Evolutionary conservation across 2,888 invertebrate genomes (phyloP), one percentile per base, ranked within the genome.

Genomic region (Drosophila melanocephala): DNA sequence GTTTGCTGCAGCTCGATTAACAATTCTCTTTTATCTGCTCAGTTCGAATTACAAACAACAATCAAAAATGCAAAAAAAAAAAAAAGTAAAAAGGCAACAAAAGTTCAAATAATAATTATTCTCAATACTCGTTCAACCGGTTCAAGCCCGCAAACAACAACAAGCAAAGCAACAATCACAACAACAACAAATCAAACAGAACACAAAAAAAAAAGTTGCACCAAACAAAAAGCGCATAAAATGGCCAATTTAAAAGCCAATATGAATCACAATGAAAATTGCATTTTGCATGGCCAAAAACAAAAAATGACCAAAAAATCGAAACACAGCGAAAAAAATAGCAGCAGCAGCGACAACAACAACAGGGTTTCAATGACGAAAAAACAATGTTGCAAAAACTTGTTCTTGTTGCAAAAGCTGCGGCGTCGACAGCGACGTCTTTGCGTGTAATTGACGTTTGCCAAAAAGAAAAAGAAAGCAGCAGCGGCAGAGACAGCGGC

Each of bases 391-490:
- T n/a, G 28, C 52, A 28, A 50, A 72, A 67, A 78, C 77, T 76
- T 68, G 67, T 78, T 78, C 77, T 70, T 65, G 47, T 35, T 75
- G 75, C 57, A 32, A 63, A 68, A 72, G 60, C 55, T 30, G 42
- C 56, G 60, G 28, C 57, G 65, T 16, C 30, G 33, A 58, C 58
- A 35, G 22, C 50, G 60, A 26, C 57, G 66, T 37, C 37, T 57
- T 60, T 61, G 77, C 77, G 72, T 81, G 84, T 77, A 81, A 81
- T 83, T 83, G 81, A 80, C 81, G 56, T 80, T 81, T 79, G 78
- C 75, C 72, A 75, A 78, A 79, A 79, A 71, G 66, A 39, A 52
- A 62, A 69, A 69, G 57, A 61, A 67, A 62, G 61, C 75, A 52
- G 60, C 62, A 14, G 69, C 35, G 28, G 33, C 55, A 14, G 22